Conservation (phyloP, 2,888 invertebrate species). For the Oligia strigilis region DNA sequence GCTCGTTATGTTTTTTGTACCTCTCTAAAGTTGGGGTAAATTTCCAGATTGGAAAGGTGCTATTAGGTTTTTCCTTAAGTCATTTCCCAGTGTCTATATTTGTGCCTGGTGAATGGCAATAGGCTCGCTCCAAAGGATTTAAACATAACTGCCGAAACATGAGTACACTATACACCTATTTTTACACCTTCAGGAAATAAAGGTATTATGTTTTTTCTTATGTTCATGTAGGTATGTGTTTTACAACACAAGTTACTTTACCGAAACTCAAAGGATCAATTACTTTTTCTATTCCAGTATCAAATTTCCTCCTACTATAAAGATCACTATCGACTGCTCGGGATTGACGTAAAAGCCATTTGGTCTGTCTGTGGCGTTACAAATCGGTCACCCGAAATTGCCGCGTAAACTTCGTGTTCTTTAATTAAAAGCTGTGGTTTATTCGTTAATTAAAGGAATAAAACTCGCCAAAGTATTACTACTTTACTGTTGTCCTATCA, state of each 20-base stretch:
- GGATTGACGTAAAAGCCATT: conserved; percentile 53
- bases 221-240: conserved; percentile 4
- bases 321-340: conserved; percentile 56
- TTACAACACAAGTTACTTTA: conserved; percentile 31
- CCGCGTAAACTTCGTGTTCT: conserved; percentile 30
- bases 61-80: not conserved
- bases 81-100: not conserved
- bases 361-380: conserved; percentile 39
- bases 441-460: conserved; percentile 28
- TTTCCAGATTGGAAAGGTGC: not conserved
- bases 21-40: not conserved
- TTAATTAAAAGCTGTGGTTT: conserved; percentile 39
- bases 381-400: conserved; percentile 50
- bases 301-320: conserved; percentile 59
- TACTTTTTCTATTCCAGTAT: conserved; percentile 51
- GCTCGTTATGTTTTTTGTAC: no score
- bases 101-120: not conserved
- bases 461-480: not conserved
- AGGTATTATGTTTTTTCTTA: no score
- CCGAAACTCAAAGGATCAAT: conserved; percentile 53
- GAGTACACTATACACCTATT: not conserved
- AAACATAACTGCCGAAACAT: not conserved
- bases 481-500: not conserved
- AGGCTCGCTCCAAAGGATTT: not conserved
- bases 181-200: not conserved